Evolutionary conservation across 2,888 invertebrate genomes (phyloP).

Genomic region (Dascillus cervinus): DNA sequence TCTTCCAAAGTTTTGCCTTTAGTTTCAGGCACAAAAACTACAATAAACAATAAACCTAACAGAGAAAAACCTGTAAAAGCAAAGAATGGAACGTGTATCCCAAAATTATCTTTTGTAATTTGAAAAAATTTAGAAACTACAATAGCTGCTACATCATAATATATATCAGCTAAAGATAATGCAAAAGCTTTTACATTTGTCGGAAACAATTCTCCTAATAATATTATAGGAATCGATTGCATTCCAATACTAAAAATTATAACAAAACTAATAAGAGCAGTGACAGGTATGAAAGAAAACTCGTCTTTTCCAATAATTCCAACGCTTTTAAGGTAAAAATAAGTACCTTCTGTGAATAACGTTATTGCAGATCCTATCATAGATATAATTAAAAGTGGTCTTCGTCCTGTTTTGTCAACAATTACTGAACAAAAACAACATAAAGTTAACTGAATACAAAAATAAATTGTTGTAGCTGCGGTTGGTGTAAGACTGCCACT

Average conservation of each 20-base stretch:
- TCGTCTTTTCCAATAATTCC: constrained; percentile 22
- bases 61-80: constrained; percentile 1
- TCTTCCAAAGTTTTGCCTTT: too few relatives aligned
- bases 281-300: constrained; percentile 39
- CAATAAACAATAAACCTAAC: constrained; percentile 1
- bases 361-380: constrained; percentile 32
- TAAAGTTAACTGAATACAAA: constrained; percentile 48
- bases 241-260: constrained; percentile 42
- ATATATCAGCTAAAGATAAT: constrained; percentile 44
- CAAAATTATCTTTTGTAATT: constrained; percentile 48
- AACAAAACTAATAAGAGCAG: constrained; percentile 40
- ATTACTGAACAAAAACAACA: constrained; percentile 48
- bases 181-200: constrained; percentile 47
- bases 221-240: constrained; percentile 43
- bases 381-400: constrained; percentile 52
- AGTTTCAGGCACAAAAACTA: constrained; percentile 36
- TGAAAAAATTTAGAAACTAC: constrained; percentile 41
- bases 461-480: constrained; percentile 48
- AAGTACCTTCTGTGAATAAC: constrained; percentile 34
- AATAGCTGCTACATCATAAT: constrained; percentile 41
- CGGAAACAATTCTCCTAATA: constrained; percentile 47
- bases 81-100: constrained; percentile 48
- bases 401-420: constrained; percentile 55
- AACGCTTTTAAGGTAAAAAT: constrained; percentile 38
- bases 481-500: constrained; percentile 39